Evolutionary conservation across 2,113 vertebrate genomes (phyloP).

Genomic region (Alethe diademata): DNA sequence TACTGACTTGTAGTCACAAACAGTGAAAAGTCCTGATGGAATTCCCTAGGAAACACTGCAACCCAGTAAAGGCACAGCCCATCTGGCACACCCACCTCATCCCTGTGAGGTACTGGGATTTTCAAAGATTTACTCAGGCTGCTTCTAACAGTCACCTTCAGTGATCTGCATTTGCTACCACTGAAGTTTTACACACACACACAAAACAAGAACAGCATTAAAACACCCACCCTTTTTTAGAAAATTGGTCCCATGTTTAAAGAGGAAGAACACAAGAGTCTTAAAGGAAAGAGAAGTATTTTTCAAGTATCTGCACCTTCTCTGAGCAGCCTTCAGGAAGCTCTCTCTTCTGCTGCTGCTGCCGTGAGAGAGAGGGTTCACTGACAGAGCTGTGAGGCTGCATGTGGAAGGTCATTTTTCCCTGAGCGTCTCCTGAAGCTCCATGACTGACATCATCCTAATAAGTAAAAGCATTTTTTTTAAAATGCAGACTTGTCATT

Average conservation of each 20-base stretch:
- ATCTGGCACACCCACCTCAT: background rate
- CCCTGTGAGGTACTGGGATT: background rate
- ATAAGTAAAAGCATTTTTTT: background rate
- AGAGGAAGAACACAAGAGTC: background rate
- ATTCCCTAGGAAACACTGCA: background rate
- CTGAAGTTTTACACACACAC: background rate
- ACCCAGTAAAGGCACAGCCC: background rate
- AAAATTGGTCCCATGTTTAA: background rate
- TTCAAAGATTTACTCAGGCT: background rate
- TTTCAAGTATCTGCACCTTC: slow-evolving; percentile 35
- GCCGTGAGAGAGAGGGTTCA: slow-evolving; percentile 75
- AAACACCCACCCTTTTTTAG: background rate
- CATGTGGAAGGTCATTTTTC: background rate
- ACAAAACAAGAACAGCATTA: background rate
- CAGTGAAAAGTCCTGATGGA: background rate
- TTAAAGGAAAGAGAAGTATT: background rate
- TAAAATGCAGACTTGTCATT: background rate
- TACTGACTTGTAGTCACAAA: background rate
- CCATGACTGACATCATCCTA: slow-evolving; percentile 64
- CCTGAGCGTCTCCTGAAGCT: slow-evolving; percentile 1
- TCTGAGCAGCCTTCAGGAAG: slow-evolving; percentile 11
- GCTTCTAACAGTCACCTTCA: background rate
- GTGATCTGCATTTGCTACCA: background rate
- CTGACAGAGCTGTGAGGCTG: slow-evolving; percentile 61
- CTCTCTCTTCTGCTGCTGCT: slow-evolving; percentile 66